Evolutionary conservation across 2,888 invertebrate species (phyloP), one percentile per base, ranked within the genome.

Genomic region (Coenonympha glycerion): DNA sequence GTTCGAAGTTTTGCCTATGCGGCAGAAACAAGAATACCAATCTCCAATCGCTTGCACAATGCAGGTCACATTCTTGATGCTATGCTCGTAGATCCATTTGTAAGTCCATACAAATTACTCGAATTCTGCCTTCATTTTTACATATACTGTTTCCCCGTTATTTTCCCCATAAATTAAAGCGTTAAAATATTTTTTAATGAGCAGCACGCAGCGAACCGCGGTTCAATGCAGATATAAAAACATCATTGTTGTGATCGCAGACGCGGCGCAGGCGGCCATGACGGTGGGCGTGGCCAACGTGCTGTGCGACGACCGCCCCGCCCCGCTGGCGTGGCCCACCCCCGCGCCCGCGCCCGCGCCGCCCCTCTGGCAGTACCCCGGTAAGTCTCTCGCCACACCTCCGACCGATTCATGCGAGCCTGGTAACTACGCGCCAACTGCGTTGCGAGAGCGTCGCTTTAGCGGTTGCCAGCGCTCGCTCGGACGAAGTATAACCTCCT

Each of bases 341-440:
- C 87, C 79, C 69, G 87, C 80, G 69, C 81, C 79, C 67, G 84
- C 91, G 63, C 89, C 91, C 71, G 89, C 92, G 71, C 90, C 92
- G 47, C 90, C 93, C 49, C 89, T 93, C 72, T 94, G 94, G 93
- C 93, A 93, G 85, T 94, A 94, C 88, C 93, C 93, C 90, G 89
- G 86, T 85, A 71, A 83, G 83, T 63, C n/a, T n/a, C n/a, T n/a
- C n/a, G n/a, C n/a, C 67, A 80, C 90, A 80, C 90, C 91, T 89
- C 79, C 78, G 68, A 52, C 59, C 36, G 34, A 60, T 61, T 68
- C 62, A 76, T 87, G 86, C 67, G 71, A 70, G 71, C 86, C 86
- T 87, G 81, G 86, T 87, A 87, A 73, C 78, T 85, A 79, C 86
- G 86, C 86, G 86, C 86, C 86, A 87, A 87, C 81, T 80, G 75